Evolutionary conservation across 2,113 vertebrate species (phyloP).

Genomic region (Prochilodus magdalenae): DNA sequence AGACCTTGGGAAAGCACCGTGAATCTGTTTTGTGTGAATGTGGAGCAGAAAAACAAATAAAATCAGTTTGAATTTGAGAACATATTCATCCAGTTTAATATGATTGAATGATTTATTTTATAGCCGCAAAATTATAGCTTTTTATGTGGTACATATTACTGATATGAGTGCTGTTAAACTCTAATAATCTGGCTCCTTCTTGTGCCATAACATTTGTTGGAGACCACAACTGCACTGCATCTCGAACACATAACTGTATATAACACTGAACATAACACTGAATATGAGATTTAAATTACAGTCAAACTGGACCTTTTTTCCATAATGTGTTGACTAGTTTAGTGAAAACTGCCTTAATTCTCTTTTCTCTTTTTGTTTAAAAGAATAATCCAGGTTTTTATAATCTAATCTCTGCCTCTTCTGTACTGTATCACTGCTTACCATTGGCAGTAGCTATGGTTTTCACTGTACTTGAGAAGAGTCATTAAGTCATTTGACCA

Average conservation of each 20-base stretch:
- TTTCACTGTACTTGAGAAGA: too few species aligned
- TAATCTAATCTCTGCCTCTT: too few species aligned
- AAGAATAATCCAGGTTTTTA: too few species aligned
- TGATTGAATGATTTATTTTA: conserved; percentile 67
- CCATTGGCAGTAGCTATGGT: too few species aligned
- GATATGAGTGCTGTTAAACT: conserved; percentile 68
- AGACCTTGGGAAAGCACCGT: background rate
- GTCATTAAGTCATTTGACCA: too few species aligned
- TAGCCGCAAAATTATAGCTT: conserved; percentile 68
- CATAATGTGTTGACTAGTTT: too few species aligned
- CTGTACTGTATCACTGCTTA: too few species aligned
- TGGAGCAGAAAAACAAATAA: conserved; percentile 55
- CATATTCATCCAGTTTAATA: conserved; percentile 62
- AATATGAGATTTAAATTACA: too few species aligned
- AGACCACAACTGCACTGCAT: conserved; percentile 47
- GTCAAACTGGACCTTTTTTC: too few species aligned
- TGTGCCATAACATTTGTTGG: conserved; percentile 59
- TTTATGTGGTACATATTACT: conserved; percentile 68
- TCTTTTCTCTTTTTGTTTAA: too few species aligned
- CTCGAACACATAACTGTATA: background rate
- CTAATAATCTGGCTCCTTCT: conserved; percentile 67
- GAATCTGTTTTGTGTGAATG: conserved; percentile 23
- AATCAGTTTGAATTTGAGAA: conserved; percentile 61
- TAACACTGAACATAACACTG: too few species aligned
- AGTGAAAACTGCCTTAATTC: too few species aligned